Conservation (phyloP, 2,797 vertebrate genomes). For the Gila robusta region DNA sequence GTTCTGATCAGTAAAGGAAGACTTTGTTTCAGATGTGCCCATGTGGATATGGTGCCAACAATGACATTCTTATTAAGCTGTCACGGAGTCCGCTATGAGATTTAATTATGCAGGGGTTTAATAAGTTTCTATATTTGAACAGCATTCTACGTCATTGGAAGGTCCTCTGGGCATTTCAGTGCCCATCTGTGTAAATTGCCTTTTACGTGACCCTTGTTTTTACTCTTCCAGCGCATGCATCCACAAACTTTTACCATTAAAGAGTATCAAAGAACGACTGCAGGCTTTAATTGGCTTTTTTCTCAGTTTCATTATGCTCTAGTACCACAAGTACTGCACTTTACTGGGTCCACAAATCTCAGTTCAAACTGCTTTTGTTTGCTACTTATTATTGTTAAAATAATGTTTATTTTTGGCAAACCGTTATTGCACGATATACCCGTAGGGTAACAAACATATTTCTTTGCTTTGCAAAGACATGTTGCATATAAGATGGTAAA, state of each 20-base stretch:
- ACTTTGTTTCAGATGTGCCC: conserved; percentile 28
- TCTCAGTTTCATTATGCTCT: background rate
- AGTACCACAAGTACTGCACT: background rate
- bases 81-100: conserved; percentile 41
- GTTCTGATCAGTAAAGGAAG: conserved; percentile 29
- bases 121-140: conserved; percentile 53
- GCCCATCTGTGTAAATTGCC: conserved; percentile 19
- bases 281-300: background rate
- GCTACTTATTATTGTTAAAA: background rate
- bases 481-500: background rate
- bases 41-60: conserved; percentile 35
- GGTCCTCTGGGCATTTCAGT: conserved; percentile 31
- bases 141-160: conserved; percentile 5
- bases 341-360: conserved; percentile 3
- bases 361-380: background rate
- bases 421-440: background rate
- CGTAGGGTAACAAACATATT: background rate
- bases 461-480: background rate
- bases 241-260: conserved; percentile 12
- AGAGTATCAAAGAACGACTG: background rate
- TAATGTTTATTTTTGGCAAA: background rate
- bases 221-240: background rate
- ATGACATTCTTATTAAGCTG: conserved; percentile 45
- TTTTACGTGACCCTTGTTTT: conserved; percentile 17
- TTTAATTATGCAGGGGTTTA: conserved; percentile 53